Evolutionary conservation across 2,888 invertebrate genomes (phyloP).

Genomic region (Nowickia ferox): DNA sequence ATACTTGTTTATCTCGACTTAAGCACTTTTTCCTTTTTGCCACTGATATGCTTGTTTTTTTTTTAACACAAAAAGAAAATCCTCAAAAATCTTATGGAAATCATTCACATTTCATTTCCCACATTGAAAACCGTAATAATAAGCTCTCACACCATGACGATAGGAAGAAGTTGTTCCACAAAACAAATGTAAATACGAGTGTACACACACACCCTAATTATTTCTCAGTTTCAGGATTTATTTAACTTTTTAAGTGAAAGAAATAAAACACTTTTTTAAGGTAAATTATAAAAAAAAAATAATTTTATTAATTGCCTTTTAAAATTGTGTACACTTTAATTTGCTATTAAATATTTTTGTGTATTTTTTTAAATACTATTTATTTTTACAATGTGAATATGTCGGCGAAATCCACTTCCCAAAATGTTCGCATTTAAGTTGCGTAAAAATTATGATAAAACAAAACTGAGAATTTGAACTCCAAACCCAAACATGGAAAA

Average conservation of each 20-base stretch:
- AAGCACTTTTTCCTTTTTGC: too few species aligned
- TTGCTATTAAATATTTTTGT: not conserved
- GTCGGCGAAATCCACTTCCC: not conserved
- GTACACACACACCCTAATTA: not conserved
- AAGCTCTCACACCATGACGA: too few species aligned
- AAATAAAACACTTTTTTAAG: not conserved
- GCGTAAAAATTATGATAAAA: constrained; percentile 27
- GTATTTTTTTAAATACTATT: not conserved
- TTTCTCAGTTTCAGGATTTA: not conserved
- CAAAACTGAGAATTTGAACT: constrained; percentile 13
- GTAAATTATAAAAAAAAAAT: not conserved
- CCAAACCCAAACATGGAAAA: constrained; percentile 10
- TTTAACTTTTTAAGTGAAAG: too few species aligned
- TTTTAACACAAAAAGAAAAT: too few species aligned
- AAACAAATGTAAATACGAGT: not conserved
- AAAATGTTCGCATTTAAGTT: constrained; percentile 44
- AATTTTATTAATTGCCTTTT: not conserved
- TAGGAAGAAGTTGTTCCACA: too few species aligned
- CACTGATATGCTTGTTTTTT: too few species aligned
- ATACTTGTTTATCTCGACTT: too few species aligned
- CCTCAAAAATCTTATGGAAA: too few species aligned
- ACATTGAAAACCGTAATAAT: too few species aligned
- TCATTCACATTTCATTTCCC: too few species aligned
- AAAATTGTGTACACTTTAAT: not conserved
- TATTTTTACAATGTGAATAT: not conserved